Percentiles rank a stretch among this genome's conserved stretches.
Evolutionary conservation across 1,140 invertebrate genomes (phyloP).

Genomic region (Papilio dardanus): DNA sequence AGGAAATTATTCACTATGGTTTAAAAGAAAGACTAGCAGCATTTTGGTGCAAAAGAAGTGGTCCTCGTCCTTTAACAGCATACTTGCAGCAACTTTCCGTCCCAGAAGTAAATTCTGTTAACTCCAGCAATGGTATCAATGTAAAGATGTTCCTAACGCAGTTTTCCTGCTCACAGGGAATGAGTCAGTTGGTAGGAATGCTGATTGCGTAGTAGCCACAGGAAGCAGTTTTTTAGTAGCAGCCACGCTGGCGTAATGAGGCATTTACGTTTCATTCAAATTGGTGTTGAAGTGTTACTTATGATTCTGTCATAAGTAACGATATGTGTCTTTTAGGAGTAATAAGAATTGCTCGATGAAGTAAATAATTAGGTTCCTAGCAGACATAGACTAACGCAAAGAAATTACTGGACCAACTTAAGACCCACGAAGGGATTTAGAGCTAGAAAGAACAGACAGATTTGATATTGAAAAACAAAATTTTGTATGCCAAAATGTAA

Average conservation of each 20-base stretch:
- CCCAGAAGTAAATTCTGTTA: too few species aligned
- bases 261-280: not conserved
- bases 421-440: too few species aligned
- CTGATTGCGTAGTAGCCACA: not conserved
- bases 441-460: too few species aligned
- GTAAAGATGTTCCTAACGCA: not conserved
- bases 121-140: not conserved
- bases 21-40: too few species aligned
- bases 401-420: too few species aligned
- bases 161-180: not conserved
- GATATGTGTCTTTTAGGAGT: not conserved
- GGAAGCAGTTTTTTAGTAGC: conserved; percentile 6
- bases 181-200: not conserved
- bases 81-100: too few species aligned
- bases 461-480: not conserved
- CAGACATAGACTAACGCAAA: too few species aligned
- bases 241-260: not conserved
- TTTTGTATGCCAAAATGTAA: not conserved
- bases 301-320: not conserved
- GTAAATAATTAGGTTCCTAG: too few species aligned
- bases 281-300: not conserved
- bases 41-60: too few species aligned
- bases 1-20: too few species aligned
- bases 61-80: too few species aligned
- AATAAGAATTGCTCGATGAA: not conserved